A percentile compares a stretch with the other conserved stretches of the same genome.
Conservation (phyloP, 2,888 invertebrate species). For the Epinotia brunnichana region DNA sequence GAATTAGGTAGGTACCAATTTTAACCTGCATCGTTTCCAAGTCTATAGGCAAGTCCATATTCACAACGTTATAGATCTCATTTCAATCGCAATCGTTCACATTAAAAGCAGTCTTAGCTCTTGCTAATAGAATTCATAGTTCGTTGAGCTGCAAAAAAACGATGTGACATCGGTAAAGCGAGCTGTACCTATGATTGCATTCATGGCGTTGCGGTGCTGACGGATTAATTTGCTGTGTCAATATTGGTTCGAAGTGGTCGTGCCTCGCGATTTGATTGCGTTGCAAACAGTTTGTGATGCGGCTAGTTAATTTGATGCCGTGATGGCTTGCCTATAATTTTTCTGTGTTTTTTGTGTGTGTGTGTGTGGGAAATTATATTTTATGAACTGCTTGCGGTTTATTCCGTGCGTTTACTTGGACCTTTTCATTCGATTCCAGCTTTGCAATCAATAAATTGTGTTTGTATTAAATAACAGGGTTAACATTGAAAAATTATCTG, state of each 20-base stretch:
- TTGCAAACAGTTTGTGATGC: slow-evolving; percentile 47
- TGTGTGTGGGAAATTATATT: background rate
- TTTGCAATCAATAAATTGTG: no score
- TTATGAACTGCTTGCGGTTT: background rate
- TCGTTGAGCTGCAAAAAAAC: background rate
- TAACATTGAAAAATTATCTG: no score
- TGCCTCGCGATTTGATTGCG: slow-evolving; percentile 50
- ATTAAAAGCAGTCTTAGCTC: background rate
- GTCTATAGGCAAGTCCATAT: slow-evolving; percentile 16
- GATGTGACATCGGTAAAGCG: background rate
- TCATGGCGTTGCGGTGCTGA: slow-evolving; percentile 37
- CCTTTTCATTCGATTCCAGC: no score
- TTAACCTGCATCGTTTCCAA: slow-evolving; percentile 23
- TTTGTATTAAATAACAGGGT: no score
- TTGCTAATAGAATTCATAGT: background rate
- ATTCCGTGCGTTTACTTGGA: no score
- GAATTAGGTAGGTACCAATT: slow-evolving; percentile 40
- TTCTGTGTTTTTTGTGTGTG: no score
- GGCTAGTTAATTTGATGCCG: slow-evolving; percentile 29
- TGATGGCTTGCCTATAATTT: background rate
- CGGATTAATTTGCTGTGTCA: slow-evolving; percentile 57
- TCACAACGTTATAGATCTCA: background rate
- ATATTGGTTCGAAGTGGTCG: slow-evolving; percentile 53
- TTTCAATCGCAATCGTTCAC: background rate
- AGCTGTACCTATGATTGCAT: slow-evolving; percentile 34